These are phyloP conservation scores for Mesoligia furuncula DNA, from an alignment of 2,888 invertebrate species.

Conservation along the genomic window DNA sequence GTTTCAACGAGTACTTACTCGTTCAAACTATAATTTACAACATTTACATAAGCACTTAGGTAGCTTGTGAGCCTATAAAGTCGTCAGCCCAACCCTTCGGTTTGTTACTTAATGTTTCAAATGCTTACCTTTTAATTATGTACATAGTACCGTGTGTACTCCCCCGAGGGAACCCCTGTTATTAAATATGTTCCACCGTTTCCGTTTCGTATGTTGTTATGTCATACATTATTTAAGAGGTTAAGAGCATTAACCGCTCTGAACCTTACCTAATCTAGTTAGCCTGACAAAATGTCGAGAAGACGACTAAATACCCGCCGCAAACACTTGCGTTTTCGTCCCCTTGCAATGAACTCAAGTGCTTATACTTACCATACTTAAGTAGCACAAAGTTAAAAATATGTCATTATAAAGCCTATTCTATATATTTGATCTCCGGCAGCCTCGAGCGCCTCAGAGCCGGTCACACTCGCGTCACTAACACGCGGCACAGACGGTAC, in stretches of 20 bases:
- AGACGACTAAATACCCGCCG: background rate
- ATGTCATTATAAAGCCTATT: no score
- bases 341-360: background rate
- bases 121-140: conserved; percentile 38
- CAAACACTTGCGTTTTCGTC: background rate
- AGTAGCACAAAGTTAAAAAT: background rate
- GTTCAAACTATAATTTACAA: background rate
- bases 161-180: conserved; percentile 16
- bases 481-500: background rate
- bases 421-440: conserved; percentile 14
- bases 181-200: conserved; percentile 20
- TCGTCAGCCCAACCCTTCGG: conserved; percentile 13
- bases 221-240: conserved; percentile 22
- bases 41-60: conserved; percentile 8
- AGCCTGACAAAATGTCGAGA: background rate
- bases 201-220: conserved; percentile 1
- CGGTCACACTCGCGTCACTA: background rate
- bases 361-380: background rate
- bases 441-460: conserved; percentile 11
- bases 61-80: conserved; percentile 16
- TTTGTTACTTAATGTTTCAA: conserved; percentile 40
- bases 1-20: background rate
- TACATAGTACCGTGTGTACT: conserved; percentile 21
- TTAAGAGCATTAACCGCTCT: background rate
- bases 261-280: background rate